Percentiles rank a stretch among this genome's conserved stretches.
phyloP scores from a whole-genome alignment of 2,113 vertebrate genomes.

The Zingel zingel region DNA sequence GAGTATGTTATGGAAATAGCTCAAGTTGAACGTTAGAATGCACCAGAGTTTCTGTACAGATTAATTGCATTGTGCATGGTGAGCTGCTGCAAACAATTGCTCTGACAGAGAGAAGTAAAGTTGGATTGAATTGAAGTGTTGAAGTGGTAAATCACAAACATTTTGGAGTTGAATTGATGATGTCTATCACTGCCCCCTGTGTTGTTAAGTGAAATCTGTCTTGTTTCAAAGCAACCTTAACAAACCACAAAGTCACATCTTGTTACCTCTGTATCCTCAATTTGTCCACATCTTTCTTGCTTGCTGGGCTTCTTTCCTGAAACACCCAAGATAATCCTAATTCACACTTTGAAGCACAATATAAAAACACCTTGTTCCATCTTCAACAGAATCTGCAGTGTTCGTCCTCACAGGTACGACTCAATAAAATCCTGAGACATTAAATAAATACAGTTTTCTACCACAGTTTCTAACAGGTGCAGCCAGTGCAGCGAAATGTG shows the following conservation, averaged over 20 bases:
- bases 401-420: slow-evolving; percentile 24
- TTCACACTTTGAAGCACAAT: slow-evolving; percentile 39
- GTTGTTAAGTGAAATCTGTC: neutral
- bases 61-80: neutral
- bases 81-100: neutral
- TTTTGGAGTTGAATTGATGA: neutral
- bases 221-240: neutral
- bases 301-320: neutral
- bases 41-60: too few relatives aligned
- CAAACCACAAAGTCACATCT: neutral
- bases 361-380: slow-evolving; percentile 22
- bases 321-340: slow-evolving; percentile 27
- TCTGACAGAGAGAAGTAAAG: neutral
- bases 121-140: neutral
- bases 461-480: slow-evolving; percentile 27
- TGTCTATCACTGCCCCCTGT: neutral
- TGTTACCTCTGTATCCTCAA: neutral
- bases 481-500: slow-evolving; percentile 32
- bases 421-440: slow-evolving; percentile 36
- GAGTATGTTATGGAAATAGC: too few relatives aligned
- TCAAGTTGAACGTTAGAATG: neutral
- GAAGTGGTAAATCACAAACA: neutral
- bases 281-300: neutral
- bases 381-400: slow-evolving; percentile 9
- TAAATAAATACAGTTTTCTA: slow-evolving; percentile 1